Conservation (phyloP, 2,113 vertebrate genomes). For the Meleagris gallopavo region DNA sequence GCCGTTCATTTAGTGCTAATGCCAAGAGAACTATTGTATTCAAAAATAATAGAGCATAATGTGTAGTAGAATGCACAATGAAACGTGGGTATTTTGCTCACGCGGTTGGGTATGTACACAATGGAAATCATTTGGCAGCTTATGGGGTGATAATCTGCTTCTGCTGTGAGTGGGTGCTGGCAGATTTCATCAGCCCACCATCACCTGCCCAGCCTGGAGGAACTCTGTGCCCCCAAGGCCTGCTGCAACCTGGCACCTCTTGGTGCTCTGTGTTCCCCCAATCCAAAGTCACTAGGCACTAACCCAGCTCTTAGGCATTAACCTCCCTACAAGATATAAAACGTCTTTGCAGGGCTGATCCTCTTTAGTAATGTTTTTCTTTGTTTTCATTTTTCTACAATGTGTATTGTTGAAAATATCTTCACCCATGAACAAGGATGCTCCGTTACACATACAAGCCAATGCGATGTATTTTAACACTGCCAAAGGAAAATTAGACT, state of each 20-base stretch:
- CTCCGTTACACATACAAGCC: background rate
- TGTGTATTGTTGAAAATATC: background rate
- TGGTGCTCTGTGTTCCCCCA: background rate
- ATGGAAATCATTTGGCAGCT: background rate
- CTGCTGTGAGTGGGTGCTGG: background rate
- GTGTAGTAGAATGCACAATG: background rate
- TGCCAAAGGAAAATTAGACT: background rate
- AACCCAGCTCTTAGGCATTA: background rate
- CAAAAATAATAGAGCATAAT: background rate
- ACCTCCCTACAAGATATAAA: background rate
- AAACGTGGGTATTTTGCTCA: background rate
- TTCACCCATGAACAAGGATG: background rate
- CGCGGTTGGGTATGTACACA: background rate
- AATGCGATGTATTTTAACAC: background rate
- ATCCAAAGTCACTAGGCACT: background rate
- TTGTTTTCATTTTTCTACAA: background rate
- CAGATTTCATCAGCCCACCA: background rate
- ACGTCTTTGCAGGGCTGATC: background rate
- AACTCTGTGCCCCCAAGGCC: rapidly evolving
- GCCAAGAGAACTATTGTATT: conserved; percentile 6
- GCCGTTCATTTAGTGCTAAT: background rate
- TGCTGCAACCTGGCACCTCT: background rate
- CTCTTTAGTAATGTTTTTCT: background rate
- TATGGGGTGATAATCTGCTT: background rate
- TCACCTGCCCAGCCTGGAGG: rapidly evolving